Conservation (phyloP, 2,888 invertebrate genomes). For the Ormyrus rosae region DNA sequence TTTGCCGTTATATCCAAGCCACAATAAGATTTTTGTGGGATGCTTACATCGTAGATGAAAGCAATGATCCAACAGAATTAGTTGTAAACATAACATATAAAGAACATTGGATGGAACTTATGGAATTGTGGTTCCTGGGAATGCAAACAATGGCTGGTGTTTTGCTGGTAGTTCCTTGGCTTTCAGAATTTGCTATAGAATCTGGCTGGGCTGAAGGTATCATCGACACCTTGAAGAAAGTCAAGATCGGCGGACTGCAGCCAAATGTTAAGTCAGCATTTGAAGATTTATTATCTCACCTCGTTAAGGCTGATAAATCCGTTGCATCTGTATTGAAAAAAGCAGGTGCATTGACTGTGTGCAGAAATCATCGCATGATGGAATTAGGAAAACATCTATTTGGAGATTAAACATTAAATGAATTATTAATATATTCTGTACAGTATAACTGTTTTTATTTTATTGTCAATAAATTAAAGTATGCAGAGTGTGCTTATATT, state of each 20-base stretch:
- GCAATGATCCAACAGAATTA: slow-evolving; percentile 87
- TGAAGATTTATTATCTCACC: slow-evolving; percentile 91
- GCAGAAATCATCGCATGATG: slow-evolving; percentile 92
- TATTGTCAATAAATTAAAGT: slow-evolving; percentile 38
- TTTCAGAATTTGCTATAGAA: slow-evolving; percentile 92
- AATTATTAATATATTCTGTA: slow-evolving; percentile 43
- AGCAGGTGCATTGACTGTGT: slow-evolving; percentile 88
- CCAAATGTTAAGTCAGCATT: slow-evolving; percentile 92
- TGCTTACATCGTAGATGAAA: slow-evolving; percentile 92
- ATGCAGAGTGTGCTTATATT: slow-evolving; percentile 38
- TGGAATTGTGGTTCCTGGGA: slow-evolving; percentile 94
- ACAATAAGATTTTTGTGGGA: slow-evolving; percentile 95
- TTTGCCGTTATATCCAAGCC: slow-evolving; percentile 91
- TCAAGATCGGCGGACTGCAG: slow-evolving; percentile 88
- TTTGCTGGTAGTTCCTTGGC: slow-evolving; percentile 89
- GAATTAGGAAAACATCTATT: slow-evolving; percentile 91
- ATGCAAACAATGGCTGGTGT: slow-evolving; percentile 94
- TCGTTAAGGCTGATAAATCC: slow-evolving; percentile 88
- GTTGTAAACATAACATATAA: slow-evolving; percentile 92
- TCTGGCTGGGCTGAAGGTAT: slow-evolving; percentile 97
- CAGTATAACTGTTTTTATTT: slow-evolving; percentile 53
- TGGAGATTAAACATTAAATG: slow-evolving; percentile 81
- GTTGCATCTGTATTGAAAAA: slow-evolving; percentile 88
- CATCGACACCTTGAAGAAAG: slow-evolving; percentile 87
- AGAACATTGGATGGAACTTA: slow-evolving; percentile 91